Percentiles rank a stretch among this genome's conserved stretches.
Conservation (phyloP, 2,113 vertebrate species). For the Burhinus oedicnemus region DNA sequence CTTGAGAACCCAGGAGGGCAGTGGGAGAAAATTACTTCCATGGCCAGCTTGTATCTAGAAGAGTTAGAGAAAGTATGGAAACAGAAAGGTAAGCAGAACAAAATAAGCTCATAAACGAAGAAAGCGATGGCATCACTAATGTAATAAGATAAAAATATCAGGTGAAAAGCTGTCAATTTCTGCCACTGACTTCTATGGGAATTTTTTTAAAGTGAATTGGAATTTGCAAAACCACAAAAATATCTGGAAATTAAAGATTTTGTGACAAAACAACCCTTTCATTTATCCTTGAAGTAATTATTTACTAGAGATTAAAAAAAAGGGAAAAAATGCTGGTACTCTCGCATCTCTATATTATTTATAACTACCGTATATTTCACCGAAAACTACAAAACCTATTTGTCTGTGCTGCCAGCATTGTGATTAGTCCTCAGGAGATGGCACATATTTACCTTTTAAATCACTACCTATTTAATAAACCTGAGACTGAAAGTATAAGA, state of each 20-base stretch:
- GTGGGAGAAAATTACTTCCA: neutral
- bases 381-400: neutral
- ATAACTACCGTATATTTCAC: neutral
- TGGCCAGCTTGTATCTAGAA: neutral
- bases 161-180: neutral
- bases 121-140: neutral
- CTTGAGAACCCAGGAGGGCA: neutral
- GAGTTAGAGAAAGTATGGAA: neutral
- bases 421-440: neutral
- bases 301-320: neutral
- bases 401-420: neutral
- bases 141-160: neutral
- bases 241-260: neutral
- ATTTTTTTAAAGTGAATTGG: neutral
- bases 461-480: neutral
- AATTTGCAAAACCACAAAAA: neutral
- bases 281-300: neutral
- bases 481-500: neutral
- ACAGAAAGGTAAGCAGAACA: neutral
- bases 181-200: neutral
- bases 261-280: neutral
- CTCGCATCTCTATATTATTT: neutral
- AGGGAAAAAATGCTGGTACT: neutral
- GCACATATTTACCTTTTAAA: neutral
- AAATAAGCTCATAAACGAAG: neutral